phyloP scores from a whole-genome alignment of 1,140 invertebrate species.

The Aphaenogaster floridana region DNA sequence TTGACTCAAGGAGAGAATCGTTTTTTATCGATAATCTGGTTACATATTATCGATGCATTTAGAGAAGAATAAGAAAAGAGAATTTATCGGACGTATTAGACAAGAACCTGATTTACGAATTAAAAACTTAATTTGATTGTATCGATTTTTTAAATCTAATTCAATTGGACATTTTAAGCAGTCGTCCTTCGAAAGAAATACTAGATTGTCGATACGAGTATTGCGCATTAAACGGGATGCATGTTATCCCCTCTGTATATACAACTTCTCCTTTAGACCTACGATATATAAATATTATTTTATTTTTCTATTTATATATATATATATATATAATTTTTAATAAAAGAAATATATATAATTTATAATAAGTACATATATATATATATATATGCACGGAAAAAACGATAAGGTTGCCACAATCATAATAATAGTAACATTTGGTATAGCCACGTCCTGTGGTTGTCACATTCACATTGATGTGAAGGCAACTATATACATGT shows the following conservation, averaged over 20 bases:
- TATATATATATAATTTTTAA: neutral
- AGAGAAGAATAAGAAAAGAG: constrained; percentile 2
- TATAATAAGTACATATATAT: too few relatives aligned
- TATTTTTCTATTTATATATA: neutral
- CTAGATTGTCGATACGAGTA: neutral
- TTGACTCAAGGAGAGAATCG: constrained; percentile 18
- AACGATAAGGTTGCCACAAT: too few relatives aligned
- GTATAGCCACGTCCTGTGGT: too few relatives aligned
- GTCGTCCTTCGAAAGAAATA: neutral
- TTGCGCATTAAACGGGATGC: neutral
- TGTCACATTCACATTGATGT: too few relatives aligned
- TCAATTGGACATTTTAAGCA: neutral
- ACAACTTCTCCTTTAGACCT: neutral
- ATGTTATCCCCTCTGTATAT: neutral
- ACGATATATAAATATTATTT: neutral
- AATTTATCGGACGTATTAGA: constrained; percentile 15
- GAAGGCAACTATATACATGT: too few relatives aligned
- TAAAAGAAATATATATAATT: too few relatives aligned
- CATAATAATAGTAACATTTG: too few relatives aligned
- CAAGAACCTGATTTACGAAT: constrained; percentile 28
- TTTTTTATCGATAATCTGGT: constrained; percentile 1
- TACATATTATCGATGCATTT: neutral
- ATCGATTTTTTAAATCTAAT: constrained; percentile 4
- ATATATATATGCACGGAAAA: too few relatives aligned
- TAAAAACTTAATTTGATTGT: neutral